phyloP scores from a whole-genome alignment of 1,140 invertebrate genomes.

The Drosophila sp. region DNA sequence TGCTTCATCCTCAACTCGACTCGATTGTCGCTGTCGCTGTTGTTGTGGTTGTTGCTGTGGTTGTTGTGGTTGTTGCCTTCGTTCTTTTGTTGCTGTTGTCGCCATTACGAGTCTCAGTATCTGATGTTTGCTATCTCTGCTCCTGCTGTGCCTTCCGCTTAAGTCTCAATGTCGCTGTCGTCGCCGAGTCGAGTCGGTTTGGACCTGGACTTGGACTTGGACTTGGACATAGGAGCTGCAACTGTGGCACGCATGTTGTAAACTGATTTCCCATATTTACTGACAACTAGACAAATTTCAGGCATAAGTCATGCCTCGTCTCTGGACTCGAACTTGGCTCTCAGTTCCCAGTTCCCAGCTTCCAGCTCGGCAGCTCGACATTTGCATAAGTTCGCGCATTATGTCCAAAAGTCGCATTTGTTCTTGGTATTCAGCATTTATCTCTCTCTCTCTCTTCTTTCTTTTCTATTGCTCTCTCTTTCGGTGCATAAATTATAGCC shows the following conservation, averaged over 20 bases:
- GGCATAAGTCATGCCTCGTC: slow-evolving; percentile 80
- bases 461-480: not conserved
- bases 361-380: slow-evolving; percentile 31
- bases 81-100: slow-evolving; percentile 64
- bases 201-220: slow-evolving; percentile 2
- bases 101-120: slow-evolving; percentile 78
- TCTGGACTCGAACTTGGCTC: slow-evolving; percentile 20
- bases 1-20: slow-evolving; percentile 21
- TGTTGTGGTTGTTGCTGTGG: slow-evolving; percentile 2
- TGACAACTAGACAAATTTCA: slow-evolving; percentile 85
- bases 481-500: slow-evolving; percentile 68
- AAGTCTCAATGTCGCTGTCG: slow-evolving; percentile 76
- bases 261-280: slow-evolving; percentile 85
- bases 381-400: slow-evolving; percentile 83
- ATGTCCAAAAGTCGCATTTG: slow-evolving; percentile 81
- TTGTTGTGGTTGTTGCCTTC: slow-evolving; percentile 17
- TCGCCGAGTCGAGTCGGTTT: slow-evolving; percentile 20
- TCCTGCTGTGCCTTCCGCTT: slow-evolving; percentile 84
- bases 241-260: slow-evolving; percentile 77
- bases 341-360: not conserved
- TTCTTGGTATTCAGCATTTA: slow-evolving; percentile 62
- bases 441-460: not conserved
- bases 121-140: slow-evolving; percentile 84
- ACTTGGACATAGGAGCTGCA: slow-evolving; percentile 17
- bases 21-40: slow-evolving; percentile 12